Percentiles rank a stretch among this genome's conserved stretches.
Conservation (phyloP, 2,113 vertebrate species). For the Oreochromis spilurus region DNA sequence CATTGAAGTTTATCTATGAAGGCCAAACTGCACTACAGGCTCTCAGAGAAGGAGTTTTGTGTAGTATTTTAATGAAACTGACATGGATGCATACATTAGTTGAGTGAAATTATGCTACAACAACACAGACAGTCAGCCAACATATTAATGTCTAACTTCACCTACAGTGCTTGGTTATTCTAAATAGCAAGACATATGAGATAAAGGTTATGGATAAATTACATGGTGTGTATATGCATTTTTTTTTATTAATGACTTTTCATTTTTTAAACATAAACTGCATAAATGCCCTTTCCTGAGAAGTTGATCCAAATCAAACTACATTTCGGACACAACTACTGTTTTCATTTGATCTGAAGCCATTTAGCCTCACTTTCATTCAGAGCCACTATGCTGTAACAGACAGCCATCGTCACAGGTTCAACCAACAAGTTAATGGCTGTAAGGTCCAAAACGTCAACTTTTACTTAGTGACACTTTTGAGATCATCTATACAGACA, state of each 20-base stretch:
- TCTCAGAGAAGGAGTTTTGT: not conserved
- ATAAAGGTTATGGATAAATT: constrained; percentile 7
- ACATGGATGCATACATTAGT: not conserved
- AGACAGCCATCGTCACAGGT: not conserved
- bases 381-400: not conserved
- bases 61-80: not conserved
- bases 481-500: not conserved
- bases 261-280: constrained; percentile 34
- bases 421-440: not conserved
- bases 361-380: not conserved
- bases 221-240: constrained; percentile 3
- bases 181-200: constrained; percentile 8
- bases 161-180: constrained; percentile 15
- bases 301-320: constrained; percentile 47
- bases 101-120: not conserved
- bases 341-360: constrained; percentile 7
- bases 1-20: not conserved
- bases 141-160: constrained; percentile 2
- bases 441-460: not conserved
- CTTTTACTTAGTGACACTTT: not conserved
- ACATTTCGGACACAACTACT: not conserved
- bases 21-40: not conserved
- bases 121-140: not conserved
- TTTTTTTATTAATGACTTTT: not conserved
- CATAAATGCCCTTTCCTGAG: constrained; percentile 69